Evolutionary conservation across 2,888 invertebrate genomes (phyloP).

Genomic region (Lycophotia porphyrea): DNA sequence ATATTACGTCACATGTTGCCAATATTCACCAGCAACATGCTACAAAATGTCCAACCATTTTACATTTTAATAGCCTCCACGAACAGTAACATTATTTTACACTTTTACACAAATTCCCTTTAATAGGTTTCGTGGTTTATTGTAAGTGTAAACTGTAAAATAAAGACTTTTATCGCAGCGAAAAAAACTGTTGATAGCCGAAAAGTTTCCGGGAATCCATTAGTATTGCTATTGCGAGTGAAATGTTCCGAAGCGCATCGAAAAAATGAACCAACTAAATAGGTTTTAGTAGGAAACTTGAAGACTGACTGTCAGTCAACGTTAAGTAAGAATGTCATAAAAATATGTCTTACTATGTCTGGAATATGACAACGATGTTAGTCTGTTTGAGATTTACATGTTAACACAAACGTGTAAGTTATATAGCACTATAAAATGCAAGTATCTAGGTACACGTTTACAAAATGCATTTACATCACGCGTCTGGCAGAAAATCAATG

Average conservation of each 20-base stretch:
- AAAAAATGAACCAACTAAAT: slow-evolving; percentile 32
- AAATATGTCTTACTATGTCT: slow-evolving; percentile 22
- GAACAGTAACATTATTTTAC: slow-evolving; percentile 33
- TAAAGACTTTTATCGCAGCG: slow-evolving; percentile 23
- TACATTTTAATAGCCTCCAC: slow-evolving; percentile 44
- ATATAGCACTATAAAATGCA: slow-evolving; percentile 20
- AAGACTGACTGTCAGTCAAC: slow-evolving; percentile 37
- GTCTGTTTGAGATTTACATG: slow-evolving; percentile 24
- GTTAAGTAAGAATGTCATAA: slow-evolving; percentile 19
- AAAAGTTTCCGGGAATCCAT: slow-evolving; percentile 40
- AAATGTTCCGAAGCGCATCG: slow-evolving; percentile 20
- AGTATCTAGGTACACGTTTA: not conserved
- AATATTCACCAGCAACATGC: slow-evolving; percentile 46
- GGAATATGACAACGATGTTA: slow-evolving; percentile 36
- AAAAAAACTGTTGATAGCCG: slow-evolving; percentile 28
- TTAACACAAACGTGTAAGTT: slow-evolving; percentile 24
- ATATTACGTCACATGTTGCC: slow-evolving; percentile 56
- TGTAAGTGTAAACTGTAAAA: slow-evolving; percentile 27
- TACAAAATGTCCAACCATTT: slow-evolving; percentile 41
- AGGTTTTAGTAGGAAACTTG: slow-evolving; percentile 33
- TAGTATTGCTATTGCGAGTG: slow-evolving; percentile 39
- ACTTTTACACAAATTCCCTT: slow-evolving; percentile 8
- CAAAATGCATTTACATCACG: slow-evolving; percentile 24
- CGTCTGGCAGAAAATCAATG: slow-evolving; percentile 38
- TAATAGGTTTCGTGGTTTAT: slow-evolving; percentile 36